Evolutionary conservation across 1,140 invertebrate species (phyloP), one percentile per base, ranked within the genome.

Genomic region (Panagrolaimus sp.): DNA sequence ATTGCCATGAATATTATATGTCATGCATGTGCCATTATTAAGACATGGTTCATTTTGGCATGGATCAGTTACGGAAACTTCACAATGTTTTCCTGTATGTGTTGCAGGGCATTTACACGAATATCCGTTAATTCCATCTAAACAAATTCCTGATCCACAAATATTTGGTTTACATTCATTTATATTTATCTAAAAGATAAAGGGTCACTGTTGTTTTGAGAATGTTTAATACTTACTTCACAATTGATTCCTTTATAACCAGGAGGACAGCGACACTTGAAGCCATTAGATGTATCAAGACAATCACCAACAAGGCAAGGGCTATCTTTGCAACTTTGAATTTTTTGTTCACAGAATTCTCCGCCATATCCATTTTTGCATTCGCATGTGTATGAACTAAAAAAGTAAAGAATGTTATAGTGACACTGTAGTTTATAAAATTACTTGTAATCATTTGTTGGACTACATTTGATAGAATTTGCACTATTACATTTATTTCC

Each of bases 11-110:
- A 90, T 91, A 81, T 93, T 93, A 27, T 25, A 20, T 13, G 9
- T 20, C 51, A 87, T 84, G 76, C 92, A 94, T 7, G 90, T 91
- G 9, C 90, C 92, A 0, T 91, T 90, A 78, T 93, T 93, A 61
- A 90, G 87, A 77, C 92, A 95, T 0, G 92, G 78, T 89, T 3
- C 92, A 90, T 85, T 81, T 96, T 93, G 70, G 93, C 65, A 83
- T 78, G 92, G 94, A 82, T 94, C 92, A 79, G 94, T 89, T 3
- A 93, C 91, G 78, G 94, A 91, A 72, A 90, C 88, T 76, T 92
- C 90, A 79, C 92, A 93, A 0, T 92, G 85, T 53, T 88, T 87
- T n/a, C 92, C 92, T 4, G 16, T n/a, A 43, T 42, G 38, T 4
- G 27, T 43, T 16, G 25, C n/a, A 8, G 27, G 38, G n/a, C 65